Percentiles rank a stretch among this genome's conserved stretches.
These are phyloP conservation scores for Leptinotarsa defecta DNA, from an alignment of 1,140 invertebrate genomes.

Conservation along the genomic window DNA sequence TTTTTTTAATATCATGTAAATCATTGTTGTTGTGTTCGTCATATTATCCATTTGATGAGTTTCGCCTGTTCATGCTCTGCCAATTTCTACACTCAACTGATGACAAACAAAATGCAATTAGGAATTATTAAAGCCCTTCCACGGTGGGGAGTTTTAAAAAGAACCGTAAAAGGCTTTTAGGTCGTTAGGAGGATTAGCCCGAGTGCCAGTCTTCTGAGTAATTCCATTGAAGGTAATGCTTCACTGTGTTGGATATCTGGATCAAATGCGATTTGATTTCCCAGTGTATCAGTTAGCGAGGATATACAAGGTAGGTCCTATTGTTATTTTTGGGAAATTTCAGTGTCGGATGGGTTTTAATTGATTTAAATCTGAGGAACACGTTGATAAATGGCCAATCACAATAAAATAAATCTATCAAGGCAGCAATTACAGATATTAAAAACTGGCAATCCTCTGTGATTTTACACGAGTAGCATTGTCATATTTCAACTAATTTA, in stretches of 20 bases:
- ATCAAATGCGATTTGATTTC: not conserved
- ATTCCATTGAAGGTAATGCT: conserved; percentile 2
- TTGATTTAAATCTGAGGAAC: too few relatives aligned
- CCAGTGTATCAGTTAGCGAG: not conserved
- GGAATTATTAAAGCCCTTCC: not conserved
- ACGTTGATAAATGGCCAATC: too few relatives aligned
- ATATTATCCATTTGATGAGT: too few relatives aligned
- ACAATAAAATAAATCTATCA: too few relatives aligned
- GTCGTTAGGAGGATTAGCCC: not conserved
- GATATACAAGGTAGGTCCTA: not conserved
- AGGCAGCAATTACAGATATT: too few relatives aligned
- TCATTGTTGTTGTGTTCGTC: too few relatives aligned
- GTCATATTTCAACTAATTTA: too few relatives aligned
- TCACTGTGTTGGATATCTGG: not conserved
- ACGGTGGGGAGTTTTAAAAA: not conserved
- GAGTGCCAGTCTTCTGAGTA: not conserved
- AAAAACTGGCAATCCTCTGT: too few relatives aligned
- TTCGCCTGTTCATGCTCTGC: not conserved
- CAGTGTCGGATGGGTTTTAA: too few relatives aligned
- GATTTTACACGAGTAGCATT: too few relatives aligned
- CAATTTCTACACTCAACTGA: not conserved
- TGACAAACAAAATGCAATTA: not conserved
- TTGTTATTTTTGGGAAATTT: too few relatives aligned
- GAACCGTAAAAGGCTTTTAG: not conserved
- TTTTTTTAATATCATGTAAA: too few relatives aligned